Conservation (phyloP, 2,113 vertebrate species). For the Uropsilus gracilis region DNA sequence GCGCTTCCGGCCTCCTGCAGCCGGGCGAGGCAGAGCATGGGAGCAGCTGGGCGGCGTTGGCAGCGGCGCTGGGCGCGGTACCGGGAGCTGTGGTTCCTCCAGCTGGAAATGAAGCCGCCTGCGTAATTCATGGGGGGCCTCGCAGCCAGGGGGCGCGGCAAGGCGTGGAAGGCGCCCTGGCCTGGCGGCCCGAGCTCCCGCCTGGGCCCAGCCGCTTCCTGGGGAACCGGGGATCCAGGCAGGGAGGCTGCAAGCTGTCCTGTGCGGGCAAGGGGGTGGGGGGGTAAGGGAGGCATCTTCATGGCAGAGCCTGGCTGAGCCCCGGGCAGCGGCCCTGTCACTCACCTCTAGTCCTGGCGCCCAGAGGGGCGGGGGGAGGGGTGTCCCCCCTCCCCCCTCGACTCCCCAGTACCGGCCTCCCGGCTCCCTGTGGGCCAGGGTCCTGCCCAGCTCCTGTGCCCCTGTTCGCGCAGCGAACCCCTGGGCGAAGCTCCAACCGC, state of each 20-base stretch:
- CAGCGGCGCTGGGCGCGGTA: conserved; percentile 78
- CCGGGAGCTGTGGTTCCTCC: conserved; percentile 79
- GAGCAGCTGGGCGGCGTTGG: conserved; percentile 80
- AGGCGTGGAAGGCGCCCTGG: neutral
- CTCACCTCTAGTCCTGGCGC: neutral
- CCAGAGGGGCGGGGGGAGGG: too few relatives aligned
- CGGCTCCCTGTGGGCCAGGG: neutral
- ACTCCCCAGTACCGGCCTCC: too few relatives aligned
- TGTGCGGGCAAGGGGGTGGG: too few relatives aligned
- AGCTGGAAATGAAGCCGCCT: conserved; percentile 84
- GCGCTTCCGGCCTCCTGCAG: conserved; percentile 26
- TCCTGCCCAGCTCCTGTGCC: too few relatives aligned
- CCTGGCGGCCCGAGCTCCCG: neutral
- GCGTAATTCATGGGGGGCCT: conserved; percentile 87
- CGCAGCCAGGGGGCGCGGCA: conserved; percentile 75
- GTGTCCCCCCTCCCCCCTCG: too few relatives aligned
- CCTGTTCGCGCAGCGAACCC: neutral
- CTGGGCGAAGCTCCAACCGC: too few relatives aligned
- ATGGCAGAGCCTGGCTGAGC: too few relatives aligned
- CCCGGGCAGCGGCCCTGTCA: neutral
- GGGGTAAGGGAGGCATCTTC: too few relatives aligned
- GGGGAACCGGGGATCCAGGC: rapidly evolving
- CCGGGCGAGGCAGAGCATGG: conserved; percentile 48
- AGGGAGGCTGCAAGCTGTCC: too few relatives aligned
- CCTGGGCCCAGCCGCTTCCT: neutral